Conservation (phyloP, 2,888 invertebrate genomes). For the Xanthorhoe designata region DNA sequence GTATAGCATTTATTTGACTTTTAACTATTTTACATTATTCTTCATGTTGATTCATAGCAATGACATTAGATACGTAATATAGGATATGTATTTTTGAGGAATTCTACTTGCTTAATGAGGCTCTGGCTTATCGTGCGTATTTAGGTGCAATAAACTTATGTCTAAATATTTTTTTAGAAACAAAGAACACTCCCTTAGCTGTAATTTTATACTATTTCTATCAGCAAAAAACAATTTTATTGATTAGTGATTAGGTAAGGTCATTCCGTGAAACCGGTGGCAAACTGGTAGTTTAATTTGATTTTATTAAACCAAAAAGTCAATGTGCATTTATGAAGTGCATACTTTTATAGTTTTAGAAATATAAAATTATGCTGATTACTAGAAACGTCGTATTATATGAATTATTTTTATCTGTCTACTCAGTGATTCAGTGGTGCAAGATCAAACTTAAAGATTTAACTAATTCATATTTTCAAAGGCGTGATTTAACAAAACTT, state of each 20-base stretch:
- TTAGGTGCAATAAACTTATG: slow-evolving; percentile 58
- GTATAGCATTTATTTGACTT: slow-evolving; percentile 86
- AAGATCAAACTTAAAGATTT: not conserved
- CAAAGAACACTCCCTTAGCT: slow-evolving; percentile 52
- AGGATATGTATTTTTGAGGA: slow-evolving; percentile 43
- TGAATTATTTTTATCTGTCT: slow-evolving; percentile 50
- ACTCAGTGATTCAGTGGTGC: not conserved
- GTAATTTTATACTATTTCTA: slow-evolving; percentile 57
- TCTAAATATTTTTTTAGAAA: slow-evolving; percentile 37
- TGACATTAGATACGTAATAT: slow-evolving; percentile 52
- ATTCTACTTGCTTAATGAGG: slow-evolving; percentile 44
- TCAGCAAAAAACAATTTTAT: slow-evolving; percentile 35
- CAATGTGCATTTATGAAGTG: slow-evolving; percentile 74
- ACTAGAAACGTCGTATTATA: slow-evolving; percentile 49
- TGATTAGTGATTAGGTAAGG: too few relatives aligned
- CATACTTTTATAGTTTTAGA: slow-evolving; percentile 64
- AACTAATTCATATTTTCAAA: not conserved
- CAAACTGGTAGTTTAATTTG: slow-evolving; percentile 31
- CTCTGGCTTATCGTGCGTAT: slow-evolving; percentile 49
- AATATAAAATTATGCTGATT: slow-evolving; percentile 57
- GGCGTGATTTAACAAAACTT: not conserved
- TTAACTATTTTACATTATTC: slow-evolving; percentile 51
- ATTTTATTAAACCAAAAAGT: slow-evolving; percentile 64
- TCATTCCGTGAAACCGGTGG: slow-evolving; percentile 33
- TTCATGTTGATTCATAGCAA: slow-evolving; percentile 61